Base-by-base conservation (phyloP, 1,140 invertebrate species). In the Diuraphis noxia region DNA sequence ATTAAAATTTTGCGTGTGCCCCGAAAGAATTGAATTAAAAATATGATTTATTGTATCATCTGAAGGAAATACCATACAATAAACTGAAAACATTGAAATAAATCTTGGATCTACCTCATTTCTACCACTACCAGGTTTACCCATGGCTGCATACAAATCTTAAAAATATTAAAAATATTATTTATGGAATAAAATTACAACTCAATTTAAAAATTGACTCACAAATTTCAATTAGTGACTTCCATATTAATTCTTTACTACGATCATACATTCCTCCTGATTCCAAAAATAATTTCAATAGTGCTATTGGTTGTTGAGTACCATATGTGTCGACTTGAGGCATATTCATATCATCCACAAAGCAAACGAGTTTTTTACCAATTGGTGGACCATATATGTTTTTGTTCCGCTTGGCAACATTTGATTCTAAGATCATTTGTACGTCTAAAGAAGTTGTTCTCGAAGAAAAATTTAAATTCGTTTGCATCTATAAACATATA, bases 291-390 rank as follows among this genome's bases (percentile, higher is more conserved):
- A 98, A 93, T 94, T 98, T 98, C 2, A 99, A 94, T 19, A 98
- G 93, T 1, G 98, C 98, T 92, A 98, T 98, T 0, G 98, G 98
- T 93, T 98, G 98, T 94, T 98, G 98, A 0, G 97, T 98, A 3
- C 98, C 98, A 93, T 98, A 98, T 2, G 96, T 96, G 93, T 96
- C 91, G 43, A 98, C 96, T 94, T 97, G 95, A 63, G 98, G 97
- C 97, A 98, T 98, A 94, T 98, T 98, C 96, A 99, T 96, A 93
- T 99, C 97, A 93, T 99, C 98, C 92, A 99, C 96, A 93, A 98
- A 98, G 92, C 98, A 95, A 81, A 98, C 95, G 92, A 98, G 95
- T 93, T 96, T 96, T 94, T 98, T 98, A 36, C 97, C 97, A 52
- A 91, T 52, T 77, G 97, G 96, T 90, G 98, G 98, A 1, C 98